phyloP scores from a whole-genome alignment of 2,113 vertebrate species.

The Scopus umbretta region DNA sequence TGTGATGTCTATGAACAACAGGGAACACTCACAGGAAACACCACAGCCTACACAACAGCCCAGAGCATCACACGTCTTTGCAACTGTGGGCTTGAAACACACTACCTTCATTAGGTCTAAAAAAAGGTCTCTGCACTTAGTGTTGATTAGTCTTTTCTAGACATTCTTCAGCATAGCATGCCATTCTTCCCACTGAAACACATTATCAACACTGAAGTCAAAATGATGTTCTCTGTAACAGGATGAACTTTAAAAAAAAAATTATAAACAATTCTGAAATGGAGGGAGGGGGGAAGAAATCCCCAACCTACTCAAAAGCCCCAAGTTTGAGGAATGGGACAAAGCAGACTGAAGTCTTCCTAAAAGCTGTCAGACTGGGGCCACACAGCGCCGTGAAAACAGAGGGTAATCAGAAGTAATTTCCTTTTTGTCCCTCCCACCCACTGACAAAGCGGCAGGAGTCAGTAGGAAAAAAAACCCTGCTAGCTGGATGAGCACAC shows the following conservation, averaged over 20 bases:
- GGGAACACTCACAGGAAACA: neutral
- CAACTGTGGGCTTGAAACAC: neutral
- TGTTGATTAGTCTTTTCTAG: conserved; percentile 20
- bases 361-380: neutral
- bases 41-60: neutral
- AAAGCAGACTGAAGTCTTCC: conserved; percentile 35
- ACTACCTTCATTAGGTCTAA: neutral
- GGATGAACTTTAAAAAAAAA: neutral
- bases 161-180: neutral
- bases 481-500: conserved; percentile 28
- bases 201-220: neutral
- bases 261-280: neutral
- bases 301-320: neutral
- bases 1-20: neutral
- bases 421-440: conserved; percentile 69
- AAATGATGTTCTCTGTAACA: neutral
- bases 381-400: conserved; percentile 44
- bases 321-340: neutral
- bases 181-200: neutral
- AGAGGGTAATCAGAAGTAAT: conserved; percentile 65
- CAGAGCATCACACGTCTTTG: neutral
- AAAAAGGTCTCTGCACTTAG: neutral
- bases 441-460: conserved; percentile 62
- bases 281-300: neutral
- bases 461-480: neutral